phyloP scores from a whole-genome alignment of 2,113 vertebrate genomes.

The Indicator indicator region DNA sequence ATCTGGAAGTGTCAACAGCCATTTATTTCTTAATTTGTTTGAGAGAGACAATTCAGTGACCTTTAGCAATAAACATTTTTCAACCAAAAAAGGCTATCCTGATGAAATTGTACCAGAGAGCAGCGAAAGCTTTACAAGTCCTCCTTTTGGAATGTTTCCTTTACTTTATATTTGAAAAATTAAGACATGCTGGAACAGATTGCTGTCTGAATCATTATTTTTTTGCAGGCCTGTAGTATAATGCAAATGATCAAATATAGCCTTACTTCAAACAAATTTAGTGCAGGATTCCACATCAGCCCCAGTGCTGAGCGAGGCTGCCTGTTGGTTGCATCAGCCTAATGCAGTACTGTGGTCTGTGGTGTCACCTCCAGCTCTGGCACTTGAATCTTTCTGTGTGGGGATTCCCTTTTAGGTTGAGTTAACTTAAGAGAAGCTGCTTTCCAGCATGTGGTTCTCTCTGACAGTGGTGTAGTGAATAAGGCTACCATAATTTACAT shows the following conservation, averaged over 20 bases:
- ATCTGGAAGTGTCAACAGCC: slow-evolving; percentile 36
- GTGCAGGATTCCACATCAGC: neutral
- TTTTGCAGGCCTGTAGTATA: neutral
- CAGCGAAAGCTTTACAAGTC: slow-evolving; percentile 1
- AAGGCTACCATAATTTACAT: neutral
- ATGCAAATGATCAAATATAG: neutral
- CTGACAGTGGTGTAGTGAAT: neutral
- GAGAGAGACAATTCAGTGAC: slow-evolving; percentile 20
- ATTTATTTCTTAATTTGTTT: slow-evolving; percentile 33
- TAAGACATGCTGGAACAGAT: neutral
- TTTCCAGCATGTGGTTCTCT: neutral
- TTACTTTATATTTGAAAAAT: slow-evolving; percentile 22
- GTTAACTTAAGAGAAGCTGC: neutral
- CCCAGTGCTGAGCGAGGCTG: neutral
- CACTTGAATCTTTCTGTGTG: neutral
- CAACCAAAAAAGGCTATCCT: slow-evolving; percentile 7
- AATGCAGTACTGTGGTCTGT: fast-evolving
- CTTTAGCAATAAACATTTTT: slow-evolving; percentile 50
- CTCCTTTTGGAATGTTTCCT: neutral
- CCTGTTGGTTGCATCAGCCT: neutral
- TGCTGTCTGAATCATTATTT: neutral
- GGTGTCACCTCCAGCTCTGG: neutral
- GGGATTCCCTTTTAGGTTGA: neutral
- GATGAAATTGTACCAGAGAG: neutral
- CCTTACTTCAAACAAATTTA: neutral